phyloP scores from a whole-genome alignment of 2,113 vertebrate species.

The Centrocercus urophasianus region DNA sequence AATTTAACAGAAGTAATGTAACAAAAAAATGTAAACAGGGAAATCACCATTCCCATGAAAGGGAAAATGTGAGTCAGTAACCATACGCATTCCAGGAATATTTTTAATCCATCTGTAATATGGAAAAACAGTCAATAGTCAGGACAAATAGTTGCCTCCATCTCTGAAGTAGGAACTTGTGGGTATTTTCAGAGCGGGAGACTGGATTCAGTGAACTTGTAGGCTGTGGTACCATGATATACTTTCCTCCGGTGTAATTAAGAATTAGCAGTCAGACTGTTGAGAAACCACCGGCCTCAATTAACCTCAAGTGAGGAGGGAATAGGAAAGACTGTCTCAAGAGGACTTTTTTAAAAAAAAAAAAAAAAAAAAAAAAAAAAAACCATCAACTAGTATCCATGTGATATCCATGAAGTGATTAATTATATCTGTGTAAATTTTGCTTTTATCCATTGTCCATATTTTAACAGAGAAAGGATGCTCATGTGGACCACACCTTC shows the following conservation, averaged over 20 bases:
- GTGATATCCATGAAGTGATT: not conserved
- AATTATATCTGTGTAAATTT: not conserved
- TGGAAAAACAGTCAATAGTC: not conserved
- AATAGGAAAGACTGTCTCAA: fast-evolving
- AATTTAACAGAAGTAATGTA: not conserved
- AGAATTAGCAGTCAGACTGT: not conserved
- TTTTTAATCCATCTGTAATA: not conserved
- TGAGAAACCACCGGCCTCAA: not conserved
- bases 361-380: not conserved
- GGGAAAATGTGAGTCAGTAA: not conserved
- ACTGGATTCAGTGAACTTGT: not conserved
- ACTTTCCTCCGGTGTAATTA: not conserved
- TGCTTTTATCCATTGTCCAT: not conserved
- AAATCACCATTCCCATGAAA: not conserved
- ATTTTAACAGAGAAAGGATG: not conserved
- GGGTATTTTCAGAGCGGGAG: not conserved
- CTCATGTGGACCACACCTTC: not conserved
- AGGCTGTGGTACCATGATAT: not conserved
- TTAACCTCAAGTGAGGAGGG: not conserved
- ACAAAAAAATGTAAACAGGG: not conserved
- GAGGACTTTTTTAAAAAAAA: too few species aligned
- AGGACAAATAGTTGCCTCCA: not conserved
- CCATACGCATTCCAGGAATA: not conserved
- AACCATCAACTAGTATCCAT: too few species aligned
- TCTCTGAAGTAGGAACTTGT: constrained; percentile 2